These are phyloP conservation scores for Smithornis capensis DNA, from an alignment of 2,113 vertebrate species.

Conservation along the genomic window DNA sequence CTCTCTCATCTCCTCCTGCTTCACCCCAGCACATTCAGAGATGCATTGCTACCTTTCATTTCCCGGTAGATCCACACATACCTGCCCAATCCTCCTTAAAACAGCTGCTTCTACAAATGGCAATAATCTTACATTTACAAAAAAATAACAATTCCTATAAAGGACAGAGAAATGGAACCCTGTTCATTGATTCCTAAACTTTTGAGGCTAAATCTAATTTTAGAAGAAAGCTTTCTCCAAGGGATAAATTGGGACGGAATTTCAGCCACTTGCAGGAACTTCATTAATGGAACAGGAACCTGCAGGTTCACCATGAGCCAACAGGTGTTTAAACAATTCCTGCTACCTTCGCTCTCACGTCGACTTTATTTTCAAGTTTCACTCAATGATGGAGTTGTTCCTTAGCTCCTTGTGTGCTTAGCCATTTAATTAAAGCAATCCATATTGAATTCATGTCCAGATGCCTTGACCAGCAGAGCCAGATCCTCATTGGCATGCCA, in stretches of 20 bases:
- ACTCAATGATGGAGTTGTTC: constrained; percentile 82
- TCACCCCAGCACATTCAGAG: background rate
- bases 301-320: background rate
- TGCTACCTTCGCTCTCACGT: constrained; percentile 24
- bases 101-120: background rate
- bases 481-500: constrained; percentile 84
- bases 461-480: constrained; percentile 82
- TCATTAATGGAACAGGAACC: background rate
- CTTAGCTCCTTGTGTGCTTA: constrained; percentile 79
- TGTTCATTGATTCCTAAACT: constrained; percentile 8
- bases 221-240: background rate
- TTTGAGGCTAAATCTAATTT: background rate
- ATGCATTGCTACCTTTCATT: background rate
- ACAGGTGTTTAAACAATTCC: constrained; percentile 58
- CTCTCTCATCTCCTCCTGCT: background rate
- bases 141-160: background rate
- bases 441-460: constrained; percentile 86
- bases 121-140: background rate
- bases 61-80: background rate
- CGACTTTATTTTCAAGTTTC: constrained; percentile 78
- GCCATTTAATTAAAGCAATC: constrained; percentile 85
- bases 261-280: constrained; percentile 14
- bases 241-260: background rate
- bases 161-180: background rate
- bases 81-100: background rate